Conservation (phyloP, 2,797 vertebrate genomes). For the Tokudaia muenninki region DNA sequence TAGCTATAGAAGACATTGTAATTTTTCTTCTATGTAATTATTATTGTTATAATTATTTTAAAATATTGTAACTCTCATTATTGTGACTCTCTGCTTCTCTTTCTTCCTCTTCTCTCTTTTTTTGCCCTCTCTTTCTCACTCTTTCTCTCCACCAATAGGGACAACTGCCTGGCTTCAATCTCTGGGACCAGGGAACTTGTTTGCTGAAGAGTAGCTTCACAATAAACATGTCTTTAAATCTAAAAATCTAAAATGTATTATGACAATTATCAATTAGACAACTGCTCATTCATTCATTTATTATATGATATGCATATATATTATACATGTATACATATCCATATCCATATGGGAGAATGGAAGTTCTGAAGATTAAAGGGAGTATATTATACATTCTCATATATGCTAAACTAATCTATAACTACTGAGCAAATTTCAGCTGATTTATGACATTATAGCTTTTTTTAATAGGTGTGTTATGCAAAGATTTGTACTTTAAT, state of each 20-base stretch:
- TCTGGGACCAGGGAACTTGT: too few relatives aligned
- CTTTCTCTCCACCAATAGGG: too few relatives aligned
- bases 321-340: not conserved
- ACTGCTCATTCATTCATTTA: not conserved
- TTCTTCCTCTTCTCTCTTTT: too few relatives aligned
- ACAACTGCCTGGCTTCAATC: too few relatives aligned
- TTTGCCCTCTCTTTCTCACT: too few relatives aligned
- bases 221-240: too few relatives aligned
- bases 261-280: not conserved
- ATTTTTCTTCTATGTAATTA: not conserved
- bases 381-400: not conserved
- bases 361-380: not conserved
- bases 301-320: too few relatives aligned
- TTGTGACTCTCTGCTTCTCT: not conserved
- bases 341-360: not conserved
- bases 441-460: not conserved
- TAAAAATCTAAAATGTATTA: not conserved
- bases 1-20: not conserved
- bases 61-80: not conserved
- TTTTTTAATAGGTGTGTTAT: not conserved
- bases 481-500: not conserved
- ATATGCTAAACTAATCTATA: not conserved
- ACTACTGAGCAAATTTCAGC: not conserved
- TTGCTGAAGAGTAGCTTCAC: too few relatives aligned
- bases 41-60: not conserved